Conservation (phyloP, 2,113 vertebrate genomes). For the Monarcha castaneiventris region DNA sequence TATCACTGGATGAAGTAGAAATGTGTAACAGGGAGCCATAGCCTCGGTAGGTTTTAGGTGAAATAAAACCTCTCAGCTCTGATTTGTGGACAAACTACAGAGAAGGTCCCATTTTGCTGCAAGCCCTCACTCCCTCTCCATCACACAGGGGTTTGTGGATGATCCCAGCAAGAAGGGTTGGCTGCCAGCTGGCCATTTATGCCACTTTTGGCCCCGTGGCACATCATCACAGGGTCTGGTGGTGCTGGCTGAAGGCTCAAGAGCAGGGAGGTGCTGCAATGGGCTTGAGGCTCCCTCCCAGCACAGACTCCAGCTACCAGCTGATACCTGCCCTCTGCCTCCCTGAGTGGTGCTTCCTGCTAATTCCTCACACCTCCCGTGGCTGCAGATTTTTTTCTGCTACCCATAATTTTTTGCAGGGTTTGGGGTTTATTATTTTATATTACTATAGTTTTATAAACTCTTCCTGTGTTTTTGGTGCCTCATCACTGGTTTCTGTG, state of each 20-base stretch:
- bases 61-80: no score
- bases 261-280: neutral
- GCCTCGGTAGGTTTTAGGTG: neutral
- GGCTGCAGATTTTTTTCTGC: neutral
- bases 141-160: neutral
- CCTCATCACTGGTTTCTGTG: neutral
- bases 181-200: neutral
- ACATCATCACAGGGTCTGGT: accelerated
- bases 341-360: neutral
- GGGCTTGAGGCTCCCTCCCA: neutral
- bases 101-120: neutral
- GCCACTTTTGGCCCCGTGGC: neutral
- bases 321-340: neutral
- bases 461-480: neutral
- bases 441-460: neutral
- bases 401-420: neutral
- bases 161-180: neutral
- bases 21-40: neutral
- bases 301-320: neutral
- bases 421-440: neutral
- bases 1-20: neutral
- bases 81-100: neutral
- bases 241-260: neutral
- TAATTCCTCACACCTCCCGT: neutral
- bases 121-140: accelerated